A percentile compares a stretch with the other conserved stretches of the same genome.
These are phyloP conservation scores for Chamaetylas fuelleborni DNA, from an alignment of 2,113 vertebrate genomes.

Conservation along the genomic window DNA sequence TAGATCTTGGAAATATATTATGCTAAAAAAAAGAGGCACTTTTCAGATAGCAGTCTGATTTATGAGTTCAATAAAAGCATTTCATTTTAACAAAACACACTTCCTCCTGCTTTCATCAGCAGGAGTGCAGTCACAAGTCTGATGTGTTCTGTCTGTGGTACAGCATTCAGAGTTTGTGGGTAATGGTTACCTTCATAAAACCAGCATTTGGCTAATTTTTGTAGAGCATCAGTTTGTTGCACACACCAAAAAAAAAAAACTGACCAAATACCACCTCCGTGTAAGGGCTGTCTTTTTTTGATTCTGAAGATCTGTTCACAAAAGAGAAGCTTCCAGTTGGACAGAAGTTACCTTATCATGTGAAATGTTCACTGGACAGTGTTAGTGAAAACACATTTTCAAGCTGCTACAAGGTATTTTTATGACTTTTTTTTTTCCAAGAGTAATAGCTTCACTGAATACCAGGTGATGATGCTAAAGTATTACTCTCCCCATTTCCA, in stretches of 20 bases:
- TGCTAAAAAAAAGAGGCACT: neutral
- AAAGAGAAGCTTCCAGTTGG: neutral
- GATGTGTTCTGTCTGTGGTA: neutral
- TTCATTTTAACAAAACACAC: neutral
- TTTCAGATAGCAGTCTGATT: neutral
- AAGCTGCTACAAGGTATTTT: neutral
- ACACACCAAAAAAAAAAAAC: neutral
- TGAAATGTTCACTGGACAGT: neutral
- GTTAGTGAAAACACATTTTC: constrained; percentile 15
- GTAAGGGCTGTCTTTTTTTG: neutral
- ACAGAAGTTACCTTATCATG: neutral
- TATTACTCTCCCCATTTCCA: constrained; percentile 11
- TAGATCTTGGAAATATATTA: neutral
- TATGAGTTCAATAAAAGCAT: neutral
- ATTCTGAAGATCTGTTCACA: neutral
- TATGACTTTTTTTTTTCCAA: neutral
- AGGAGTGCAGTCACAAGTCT: neutral
- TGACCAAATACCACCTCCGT: neutral
- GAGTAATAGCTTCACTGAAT: neutral
- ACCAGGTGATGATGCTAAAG: neutral
- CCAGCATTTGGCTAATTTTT: neutral
- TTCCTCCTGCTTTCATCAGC: neutral
- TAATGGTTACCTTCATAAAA: neutral
- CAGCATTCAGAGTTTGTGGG: neutral
- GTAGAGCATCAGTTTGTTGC: neutral